phyloP scores from a whole-genome alignment of 2,113 vertebrate species.

The Centropus bengalensis region DNA sequence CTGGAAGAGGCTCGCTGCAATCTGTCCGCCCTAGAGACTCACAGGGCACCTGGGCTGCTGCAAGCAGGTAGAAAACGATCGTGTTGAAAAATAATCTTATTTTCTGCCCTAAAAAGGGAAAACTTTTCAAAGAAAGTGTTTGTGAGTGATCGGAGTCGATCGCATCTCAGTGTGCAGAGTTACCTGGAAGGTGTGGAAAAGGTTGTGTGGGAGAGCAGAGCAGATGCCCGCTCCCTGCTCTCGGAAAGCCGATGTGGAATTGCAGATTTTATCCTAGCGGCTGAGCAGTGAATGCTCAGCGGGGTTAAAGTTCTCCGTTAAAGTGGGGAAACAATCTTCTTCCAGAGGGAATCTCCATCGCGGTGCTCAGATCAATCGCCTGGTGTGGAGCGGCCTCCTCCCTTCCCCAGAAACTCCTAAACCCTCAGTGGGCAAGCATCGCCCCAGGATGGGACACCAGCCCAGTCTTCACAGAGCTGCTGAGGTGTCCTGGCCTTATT shows the following conservation, averaged over 20 bases:
- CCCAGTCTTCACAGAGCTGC: neutral
- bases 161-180: neutral
- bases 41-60: neutral
- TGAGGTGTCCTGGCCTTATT: neutral
- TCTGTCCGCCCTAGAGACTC: neutral
- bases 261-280: neutral
- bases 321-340: neutral
- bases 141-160: neutral
- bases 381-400: neutral
- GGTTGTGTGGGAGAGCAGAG: neutral
- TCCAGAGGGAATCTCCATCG: neutral
- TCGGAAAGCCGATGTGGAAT: neutral
- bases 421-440: neutral
- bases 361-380: neutral
- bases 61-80: rapidly evolving
- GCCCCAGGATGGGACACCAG: neutral
- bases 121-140: neutral
- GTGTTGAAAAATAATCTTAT: neutral
- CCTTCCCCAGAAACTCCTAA: neutral
- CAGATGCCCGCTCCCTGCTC: rapidly evolving
- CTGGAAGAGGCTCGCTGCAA: neutral
- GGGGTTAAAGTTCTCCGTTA: neutral
- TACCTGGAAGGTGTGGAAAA: neutral
- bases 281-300: neutral
- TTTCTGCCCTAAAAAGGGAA: neutral